Conservation (phyloP, 2,888 invertebrate genomes). For the Cephus spinipes region DNA sequence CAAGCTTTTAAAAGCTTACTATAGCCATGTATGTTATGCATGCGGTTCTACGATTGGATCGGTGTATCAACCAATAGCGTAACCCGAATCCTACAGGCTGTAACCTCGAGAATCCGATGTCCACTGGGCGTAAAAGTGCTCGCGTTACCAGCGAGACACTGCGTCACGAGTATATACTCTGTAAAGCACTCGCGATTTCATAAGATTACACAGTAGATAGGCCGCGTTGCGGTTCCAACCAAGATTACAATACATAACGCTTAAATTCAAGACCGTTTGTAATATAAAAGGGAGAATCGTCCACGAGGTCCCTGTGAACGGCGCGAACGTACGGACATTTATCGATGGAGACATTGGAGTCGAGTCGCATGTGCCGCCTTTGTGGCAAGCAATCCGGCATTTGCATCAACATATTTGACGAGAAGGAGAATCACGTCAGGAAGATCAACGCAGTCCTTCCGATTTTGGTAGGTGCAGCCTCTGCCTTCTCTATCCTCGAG, state of each 20-base stretch:
- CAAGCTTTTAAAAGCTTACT: background rate
- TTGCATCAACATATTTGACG: slow-evolving; percentile 58
- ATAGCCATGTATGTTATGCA: background rate
- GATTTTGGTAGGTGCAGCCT: slow-evolving; percentile 53
- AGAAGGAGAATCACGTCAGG: slow-evolving; percentile 52
- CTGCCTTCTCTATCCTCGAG: background rate
- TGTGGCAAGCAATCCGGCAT: slow-evolving; percentile 59
- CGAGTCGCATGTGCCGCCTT: slow-evolving; percentile 58
- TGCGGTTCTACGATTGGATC: background rate
- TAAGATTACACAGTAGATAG: slow-evolving; percentile 15
- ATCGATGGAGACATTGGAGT: slow-evolving; percentile 61
- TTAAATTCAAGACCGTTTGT: slow-evolving; percentile 7
- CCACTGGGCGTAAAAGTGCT: background rate
- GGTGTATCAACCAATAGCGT: background rate
- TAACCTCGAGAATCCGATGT: background rate
- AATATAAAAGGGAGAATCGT: background rate
- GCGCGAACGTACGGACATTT: slow-evolving; percentile 7
- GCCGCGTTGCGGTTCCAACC: slow-evolving; percentile 11
- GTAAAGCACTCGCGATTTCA: slow-evolving; percentile 14
- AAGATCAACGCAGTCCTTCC: slow-evolving; percentile 61
- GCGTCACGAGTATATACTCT: slow-evolving; percentile 10
- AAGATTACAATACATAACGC: slow-evolving; percentile 16
- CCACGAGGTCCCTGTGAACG: background rate
- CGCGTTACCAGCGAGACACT: slow-evolving; percentile 14
- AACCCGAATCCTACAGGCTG: background rate